Conservation (phyloP, 2,888 invertebrate species). For the Drosophila ustulata region DNA sequence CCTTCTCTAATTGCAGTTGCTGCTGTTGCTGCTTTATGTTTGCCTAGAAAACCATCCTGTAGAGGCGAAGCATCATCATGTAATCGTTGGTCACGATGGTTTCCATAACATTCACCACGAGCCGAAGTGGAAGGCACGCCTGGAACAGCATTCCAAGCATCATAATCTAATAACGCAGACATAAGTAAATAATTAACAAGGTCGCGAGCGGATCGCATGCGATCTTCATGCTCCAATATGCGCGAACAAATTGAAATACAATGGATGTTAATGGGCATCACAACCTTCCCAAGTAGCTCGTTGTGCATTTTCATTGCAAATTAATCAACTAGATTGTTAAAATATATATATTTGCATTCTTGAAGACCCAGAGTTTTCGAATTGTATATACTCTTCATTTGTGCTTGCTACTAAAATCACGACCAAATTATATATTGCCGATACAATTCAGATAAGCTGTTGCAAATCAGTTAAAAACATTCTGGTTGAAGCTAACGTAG, state of each 20-base stretch:
- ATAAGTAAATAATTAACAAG: conserved; percentile 15
- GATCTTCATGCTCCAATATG: conserved; percentile 14
- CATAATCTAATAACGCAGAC: conserved; percentile 3
- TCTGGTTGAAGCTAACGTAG: no score
- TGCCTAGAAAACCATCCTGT: not conserved
- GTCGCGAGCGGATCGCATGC: conserved; percentile 6
- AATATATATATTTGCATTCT: not conserved
- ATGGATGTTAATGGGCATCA: conserved; percentile 8
- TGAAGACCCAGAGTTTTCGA: no score
- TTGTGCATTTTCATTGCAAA: not conserved
- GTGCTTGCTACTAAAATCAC: no score
- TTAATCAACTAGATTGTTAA: not conserved
- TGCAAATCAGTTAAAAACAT: no score
- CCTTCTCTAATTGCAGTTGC: not conserved
- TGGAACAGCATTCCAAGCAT: conserved; percentile 5
- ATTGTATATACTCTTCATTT: no score
- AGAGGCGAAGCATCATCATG: conserved; percentile 17
- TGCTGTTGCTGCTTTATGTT: not conserved
- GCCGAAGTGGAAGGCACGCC: conserved; percentile 21
- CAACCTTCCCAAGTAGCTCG: conserved; percentile 8
- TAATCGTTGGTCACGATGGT: conserved; percentile 40
- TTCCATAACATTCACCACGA: conserved; percentile 40
- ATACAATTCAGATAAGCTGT: no score
- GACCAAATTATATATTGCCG: no score
- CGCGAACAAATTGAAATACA: conserved; percentile 1